Percentiles rank a stretch among this genome's conserved stretches.
These are phyloP conservation scores for Ischnura elegans DNA, from an alignment of 2,888 invertebrate species.

Conservation along the genomic window DNA sequence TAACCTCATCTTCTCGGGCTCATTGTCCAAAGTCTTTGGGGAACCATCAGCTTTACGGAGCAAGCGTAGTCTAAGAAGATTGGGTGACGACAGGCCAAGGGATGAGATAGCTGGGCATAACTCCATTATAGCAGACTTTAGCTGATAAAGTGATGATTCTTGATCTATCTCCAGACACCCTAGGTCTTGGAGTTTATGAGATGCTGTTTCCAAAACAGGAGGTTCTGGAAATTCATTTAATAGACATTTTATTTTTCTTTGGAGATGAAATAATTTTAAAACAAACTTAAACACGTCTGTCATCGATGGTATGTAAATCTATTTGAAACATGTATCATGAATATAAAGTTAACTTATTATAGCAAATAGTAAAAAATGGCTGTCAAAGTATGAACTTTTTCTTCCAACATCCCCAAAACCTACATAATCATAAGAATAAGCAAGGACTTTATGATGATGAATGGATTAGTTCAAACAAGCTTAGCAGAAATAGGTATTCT, in stretches of 20 bases:
- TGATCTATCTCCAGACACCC: slow-evolving; percentile 46
- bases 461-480: no score
- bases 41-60: slow-evolving; percentile 33
- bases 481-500: no score
- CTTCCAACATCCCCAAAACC: no score
- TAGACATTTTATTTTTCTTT: neutral
- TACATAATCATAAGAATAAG: no score
- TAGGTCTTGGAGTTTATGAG: slow-evolving; percentile 11
- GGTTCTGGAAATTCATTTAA: neutral
- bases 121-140: slow-evolving; percentile 1
- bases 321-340: no score
- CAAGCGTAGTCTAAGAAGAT: slow-evolving; percentile 12
- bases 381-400: no score
- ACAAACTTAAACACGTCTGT: no score
- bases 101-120: neutral
- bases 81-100: slow-evolving; percentile 10
- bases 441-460: no score
- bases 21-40: neutral
- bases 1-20: slow-evolving; percentile 16
- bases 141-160: slow-evolving; percentile 4
- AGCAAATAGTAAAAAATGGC: no score
- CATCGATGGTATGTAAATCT: no score
- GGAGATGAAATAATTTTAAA: no score
- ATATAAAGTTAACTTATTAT: no score
- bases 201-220: neutral